A percentile compares a stretch with the other conserved stretches of the same genome.
phyloP scores from a whole-genome alignment of 2,888 invertebrate genomes.

The Siphlonurus alternatus region DNA sequence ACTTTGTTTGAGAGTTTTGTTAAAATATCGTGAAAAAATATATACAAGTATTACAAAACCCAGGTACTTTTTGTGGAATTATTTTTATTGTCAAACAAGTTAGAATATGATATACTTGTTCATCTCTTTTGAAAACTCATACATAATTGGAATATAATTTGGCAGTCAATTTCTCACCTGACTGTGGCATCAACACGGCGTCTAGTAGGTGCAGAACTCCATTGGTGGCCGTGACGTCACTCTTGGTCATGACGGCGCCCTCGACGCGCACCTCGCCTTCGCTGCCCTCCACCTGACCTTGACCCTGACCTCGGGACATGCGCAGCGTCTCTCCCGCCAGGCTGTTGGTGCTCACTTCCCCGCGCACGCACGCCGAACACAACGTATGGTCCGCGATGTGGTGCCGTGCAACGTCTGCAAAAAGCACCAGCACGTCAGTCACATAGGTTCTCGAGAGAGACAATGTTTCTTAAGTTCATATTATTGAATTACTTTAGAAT shows the following conservation, averaged over 20 bases:
- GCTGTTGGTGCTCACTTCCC: conserved; percentile 33
- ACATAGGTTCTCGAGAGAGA: no score
- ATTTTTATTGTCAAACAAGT: no score
- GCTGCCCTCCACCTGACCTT: conserved; percentile 13
- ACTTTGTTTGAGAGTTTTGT: no score
- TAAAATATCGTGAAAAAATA: no score
- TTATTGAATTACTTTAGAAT: no score
- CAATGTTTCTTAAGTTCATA: no score
- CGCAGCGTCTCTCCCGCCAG: conserved; percentile 31
- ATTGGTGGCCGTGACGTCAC: conserved; percentile 40
- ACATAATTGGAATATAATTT: no score
- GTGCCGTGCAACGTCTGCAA: conserved; percentile 42
- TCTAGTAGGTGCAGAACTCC: conserved; percentile 55
- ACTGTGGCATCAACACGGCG: conserved; percentile 43
- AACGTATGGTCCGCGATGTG: conserved; percentile 49
- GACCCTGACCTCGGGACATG: conserved; percentile 26
- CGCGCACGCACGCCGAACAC: conserved; percentile 42
- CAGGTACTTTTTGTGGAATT: no score
- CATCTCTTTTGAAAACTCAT: no score
- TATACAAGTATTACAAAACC: no score
- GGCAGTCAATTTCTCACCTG: no score
- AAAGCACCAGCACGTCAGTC: conserved; percentile 10
- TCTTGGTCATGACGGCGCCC: conserved; percentile 34
- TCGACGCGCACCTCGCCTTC: conserved; percentile 38
- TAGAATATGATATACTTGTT: no score